Evolutionary conservation across 2,888 invertebrate species (phyloP), one percentile per base, ranked within the genome.

Genomic region (Hecatera dysodea): DNA sequence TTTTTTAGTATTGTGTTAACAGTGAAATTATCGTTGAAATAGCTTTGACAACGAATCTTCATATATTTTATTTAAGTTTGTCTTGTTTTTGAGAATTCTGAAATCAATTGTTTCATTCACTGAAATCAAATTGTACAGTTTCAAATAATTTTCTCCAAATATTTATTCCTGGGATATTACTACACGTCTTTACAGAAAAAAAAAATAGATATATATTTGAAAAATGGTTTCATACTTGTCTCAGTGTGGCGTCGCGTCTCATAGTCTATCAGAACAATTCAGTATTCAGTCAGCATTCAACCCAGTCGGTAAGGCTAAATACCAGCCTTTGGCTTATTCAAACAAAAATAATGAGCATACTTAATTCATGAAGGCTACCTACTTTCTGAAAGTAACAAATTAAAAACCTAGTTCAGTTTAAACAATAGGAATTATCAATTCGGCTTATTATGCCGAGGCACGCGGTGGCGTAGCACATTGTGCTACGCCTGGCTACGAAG

Each of bases 401-500:
- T 55, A 72, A 68, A 73, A 73, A 67, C 55, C 63, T 57, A 63
- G 73, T 74, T 67, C 59, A 70, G 67, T 79, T 72, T 64, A 80
- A 78, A 79, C 80, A 81, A 83, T 75, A 76, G 75, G 62, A 67
- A 81, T 85, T 83, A 81, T 80, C 75, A 82, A 84, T 83, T 67
- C 81, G 81, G 91, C 90, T 91, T 92, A 92, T 94, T 93, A 92
- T 92, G 91, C 91, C 76, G 79, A 76, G 84, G 88, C 93, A 92
- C 90, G 82, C 86, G 85, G 87, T 84, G 83, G 88, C 77, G 90
- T 90, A 90, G 90, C 89, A 85, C 85, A 87, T 84, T 87, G 82
- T 86, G 81, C 88, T 86, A 85, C 86, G 85, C 66, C 56, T 67
- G 66, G 72, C 86, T 87, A 86, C 87, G 86, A 73, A 46, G 72